Percentiles rank a stretch among this genome's conserved stretches.
These are phyloP conservation scores for Falco berigora DNA, from an alignment of 2,797 vertebrate species.

Conservation along the genomic window DNA sequence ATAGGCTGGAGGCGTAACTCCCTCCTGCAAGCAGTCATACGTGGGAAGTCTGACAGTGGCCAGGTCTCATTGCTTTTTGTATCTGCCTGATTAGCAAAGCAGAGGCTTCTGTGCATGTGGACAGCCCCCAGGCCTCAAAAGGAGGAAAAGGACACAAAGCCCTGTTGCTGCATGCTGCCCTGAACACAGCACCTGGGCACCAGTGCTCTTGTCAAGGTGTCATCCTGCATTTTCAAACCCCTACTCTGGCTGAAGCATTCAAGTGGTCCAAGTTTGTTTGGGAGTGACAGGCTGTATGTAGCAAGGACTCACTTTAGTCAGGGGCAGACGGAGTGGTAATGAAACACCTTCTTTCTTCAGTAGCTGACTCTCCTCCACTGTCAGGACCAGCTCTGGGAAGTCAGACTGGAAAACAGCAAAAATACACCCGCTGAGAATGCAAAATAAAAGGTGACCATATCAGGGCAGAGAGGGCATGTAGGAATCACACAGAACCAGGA, in stretches of 20 bases:
- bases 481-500: neutral
- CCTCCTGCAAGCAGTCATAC: neutral
- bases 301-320: constrained; percentile 80
- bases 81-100: neutral
- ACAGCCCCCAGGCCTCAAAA: fast-evolving
- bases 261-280: neutral
- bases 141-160: neutral
- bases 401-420: constrained; percentile 65
- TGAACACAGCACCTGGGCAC: neutral
- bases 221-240: neutral
- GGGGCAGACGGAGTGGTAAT: constrained; percentile 80
- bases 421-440: neutral
- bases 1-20: neutral
- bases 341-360: constrained; percentile 82
- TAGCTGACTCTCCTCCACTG: constrained; percentile 84
- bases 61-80: neutral
- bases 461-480: fast-evolving
- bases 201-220: neutral
- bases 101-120: neutral
- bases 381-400: constrained; percentile 79
- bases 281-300: neutral
- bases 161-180: neutral
- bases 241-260: neutral
- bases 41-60: neutral
- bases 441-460: neutral